Percentiles rank a stretch among this genome's conserved stretches.
Conservation (phyloP, 2,888 invertebrate species). For the Caenorhabditis doughertyi region DNA sequence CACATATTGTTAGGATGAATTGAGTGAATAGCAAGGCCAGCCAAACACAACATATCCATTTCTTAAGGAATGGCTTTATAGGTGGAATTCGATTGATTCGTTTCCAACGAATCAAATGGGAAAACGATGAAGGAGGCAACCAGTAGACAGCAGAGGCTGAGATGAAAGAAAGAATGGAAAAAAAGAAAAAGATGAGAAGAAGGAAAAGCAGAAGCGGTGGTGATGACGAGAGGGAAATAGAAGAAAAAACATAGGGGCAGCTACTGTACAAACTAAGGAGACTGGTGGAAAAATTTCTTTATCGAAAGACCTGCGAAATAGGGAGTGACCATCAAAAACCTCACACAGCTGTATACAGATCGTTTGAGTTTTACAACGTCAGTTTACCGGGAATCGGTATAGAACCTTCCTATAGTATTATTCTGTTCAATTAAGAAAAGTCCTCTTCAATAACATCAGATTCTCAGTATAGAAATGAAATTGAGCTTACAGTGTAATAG, state of each 20-base stretch:
- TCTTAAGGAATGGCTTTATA: conserved; percentile 34
- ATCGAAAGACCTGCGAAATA: conserved; percentile 3
- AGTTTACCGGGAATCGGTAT: not conserved
- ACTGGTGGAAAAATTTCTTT: conserved; percentile 10
- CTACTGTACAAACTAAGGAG: conserved; percentile 28
- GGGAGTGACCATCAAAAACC: conserved; percentile 25
- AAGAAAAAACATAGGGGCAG: conserved; percentile 3
- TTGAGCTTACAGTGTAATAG: no score
- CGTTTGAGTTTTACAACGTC: not conserved
- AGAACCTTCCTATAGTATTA: no score
- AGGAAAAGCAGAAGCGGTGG: not conserved
- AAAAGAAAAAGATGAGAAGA: not conserved
- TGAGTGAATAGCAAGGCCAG: conserved; percentile 24
- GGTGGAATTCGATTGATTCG: conserved; percentile 25
- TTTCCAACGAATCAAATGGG: conserved; percentile 38
- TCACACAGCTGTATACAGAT: not conserved
- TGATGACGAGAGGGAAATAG: not conserved
- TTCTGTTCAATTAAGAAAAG: no score
- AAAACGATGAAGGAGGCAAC: conserved; percentile 38
- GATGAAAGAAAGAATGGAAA: conserved; percentile 1
- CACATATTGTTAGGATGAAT: not conserved
- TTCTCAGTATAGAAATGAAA: no score
- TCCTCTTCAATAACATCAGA: no score
- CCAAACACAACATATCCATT: conserved; percentile 4
- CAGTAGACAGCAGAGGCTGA: conserved; percentile 16